Evolutionary conservation across 2,888 invertebrate genomes (phyloP), one percentile per base, ranked within the genome.

Genomic region (Mechanitis mazaeus): DNA sequence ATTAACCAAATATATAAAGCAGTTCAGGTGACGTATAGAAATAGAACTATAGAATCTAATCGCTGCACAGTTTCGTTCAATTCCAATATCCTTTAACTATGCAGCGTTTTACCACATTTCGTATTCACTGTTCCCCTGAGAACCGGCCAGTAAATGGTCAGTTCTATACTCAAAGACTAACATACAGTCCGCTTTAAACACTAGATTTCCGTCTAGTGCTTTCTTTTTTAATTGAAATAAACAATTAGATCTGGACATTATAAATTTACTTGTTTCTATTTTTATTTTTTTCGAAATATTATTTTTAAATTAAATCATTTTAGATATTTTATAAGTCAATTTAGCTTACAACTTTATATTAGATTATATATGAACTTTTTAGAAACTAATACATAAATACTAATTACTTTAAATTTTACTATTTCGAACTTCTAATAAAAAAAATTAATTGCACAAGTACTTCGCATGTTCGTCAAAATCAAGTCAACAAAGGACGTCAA

Each of bases 121-220:
- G 68, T 63, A 68, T 71, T 68, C 69, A 70, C 66, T 62, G 63
- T 66, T 68, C 68, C 59, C 66, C 63, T 61, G 70, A 64, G 68
- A 64, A 56, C 54, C 61, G 69, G 68, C 68, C 74, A 71, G 78
- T 73, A 76, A 77, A 76, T 78, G 80, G 80, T 77, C 80, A 79
- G 75, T 72, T 71, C 64, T 70, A 70, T 68, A 61, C 59, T 55
- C 77, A 76, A 70, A 75, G 72, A 72, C 64, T 71, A 72, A 67
- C 55, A 61, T 62, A 57, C 50, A 63, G 55, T 55, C 56, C 58
- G 57, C 20, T 54, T 58, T 33, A 47, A 55, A 42, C 53, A 45
- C 42, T 56, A 33, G 9, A 55, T 38, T 42, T 55, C 31, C 11
- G 33, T 33, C n/a, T 45, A 50, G 11, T 55, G 45, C 33, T 55